Percentiles rank a stretch among this genome's conserved stretches.
These are phyloP conservation scores for Propsilocerus akamusi DNA, from an alignment of 1,140 invertebrate genomes.

Conservation along the genomic window DNA sequence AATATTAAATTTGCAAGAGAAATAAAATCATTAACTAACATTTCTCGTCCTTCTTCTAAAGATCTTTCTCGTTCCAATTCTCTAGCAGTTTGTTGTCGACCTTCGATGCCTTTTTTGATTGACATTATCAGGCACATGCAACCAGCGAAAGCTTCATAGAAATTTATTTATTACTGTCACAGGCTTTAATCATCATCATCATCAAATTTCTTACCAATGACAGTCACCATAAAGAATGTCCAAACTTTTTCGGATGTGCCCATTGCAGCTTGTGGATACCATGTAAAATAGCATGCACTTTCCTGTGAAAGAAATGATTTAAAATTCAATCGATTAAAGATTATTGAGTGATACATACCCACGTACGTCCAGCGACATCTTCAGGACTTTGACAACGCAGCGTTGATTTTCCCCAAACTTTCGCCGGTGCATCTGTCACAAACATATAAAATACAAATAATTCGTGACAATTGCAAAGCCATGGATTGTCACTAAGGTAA, in stretches of 20 bases:
- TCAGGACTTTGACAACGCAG: constrained; percentile 38
- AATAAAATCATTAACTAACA: constrained; percentile 32
- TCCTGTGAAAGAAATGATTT: no score
- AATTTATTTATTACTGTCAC: background rate
- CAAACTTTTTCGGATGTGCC: constrained; percentile 32
- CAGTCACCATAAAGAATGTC: constrained; percentile 34
- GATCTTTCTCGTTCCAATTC: constrained; percentile 30
- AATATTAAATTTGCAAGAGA: constrained; percentile 5
- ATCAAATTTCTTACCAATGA: constrained; percentile 14
- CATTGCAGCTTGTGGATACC: constrained; percentile 27
- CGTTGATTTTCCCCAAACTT: constrained; percentile 22
- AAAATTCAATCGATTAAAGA: no score
- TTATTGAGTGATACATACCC: no score
- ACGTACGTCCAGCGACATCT: constrained; percentile 35
- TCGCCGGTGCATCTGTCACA: constrained; percentile 33
- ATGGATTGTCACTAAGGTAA: constrained; percentile 45
- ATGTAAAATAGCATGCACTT: constrained; percentile 36
- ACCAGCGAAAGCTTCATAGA: constrained; percentile 20
- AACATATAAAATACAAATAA: constrained; percentile 37
- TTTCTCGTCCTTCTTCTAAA: constrained; percentile 33
- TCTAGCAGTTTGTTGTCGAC: constrained; percentile 19
- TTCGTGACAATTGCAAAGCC: constrained; percentile 45
- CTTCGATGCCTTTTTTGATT: constrained; percentile 31
- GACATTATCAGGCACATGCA: constrained; percentile 27
- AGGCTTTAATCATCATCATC: background rate